A percentile compares a stretch with the other conserved stretches of the same genome.
Conservation (phyloP, 2,888 invertebrate genomes). For the Aspidapion aeneum region DNA sequence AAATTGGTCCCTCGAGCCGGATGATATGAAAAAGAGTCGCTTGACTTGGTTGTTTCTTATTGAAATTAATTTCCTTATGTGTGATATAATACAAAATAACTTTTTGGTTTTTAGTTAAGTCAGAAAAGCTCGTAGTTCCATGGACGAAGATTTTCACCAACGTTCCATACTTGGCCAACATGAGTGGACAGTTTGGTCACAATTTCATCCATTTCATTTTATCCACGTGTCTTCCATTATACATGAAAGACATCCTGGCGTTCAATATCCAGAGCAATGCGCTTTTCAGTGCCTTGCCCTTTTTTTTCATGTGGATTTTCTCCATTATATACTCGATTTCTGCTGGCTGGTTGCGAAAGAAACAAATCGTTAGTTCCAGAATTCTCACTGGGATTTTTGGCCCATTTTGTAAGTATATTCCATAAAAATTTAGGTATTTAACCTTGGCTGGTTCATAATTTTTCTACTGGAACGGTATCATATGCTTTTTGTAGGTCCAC, state of each 20-base stretch:
- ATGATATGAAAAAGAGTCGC: no score
- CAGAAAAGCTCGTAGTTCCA: constrained; percentile 18
- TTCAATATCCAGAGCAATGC: constrained; percentile 19
- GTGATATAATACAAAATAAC: no score
- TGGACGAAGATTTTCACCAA: constrained; percentile 24
- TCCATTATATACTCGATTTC: constrained; percentile 5
- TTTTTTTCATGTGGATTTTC: constrained; percentile 17
- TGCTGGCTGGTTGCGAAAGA: not conserved
- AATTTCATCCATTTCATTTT: constrained; percentile 64
- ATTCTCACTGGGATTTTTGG: constrained; percentile 17
- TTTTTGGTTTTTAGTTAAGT: not conserved
- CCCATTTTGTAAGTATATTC: constrained; percentile 17
- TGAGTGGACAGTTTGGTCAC: constrained; percentile 64
- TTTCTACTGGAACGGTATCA: no score
- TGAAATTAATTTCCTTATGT: no score
- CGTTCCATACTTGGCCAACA: constrained; percentile 42
- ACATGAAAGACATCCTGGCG: constrained; percentile 36
- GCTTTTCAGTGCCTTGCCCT: constrained; percentile 18
- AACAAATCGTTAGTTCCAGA: not conserved
- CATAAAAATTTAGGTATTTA: no score
- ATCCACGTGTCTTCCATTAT: constrained; percentile 62
- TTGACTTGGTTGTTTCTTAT: no score
- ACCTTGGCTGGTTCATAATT: no score
- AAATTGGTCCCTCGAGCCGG: no score
- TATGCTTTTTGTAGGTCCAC: no score